Percentiles rank a stretch among this genome's conserved stretches.
These are phyloP conservation scores for Nipponia nippon DNA, from an alignment of 2,113 vertebrate species.

Conservation along the genomic window DNA sequence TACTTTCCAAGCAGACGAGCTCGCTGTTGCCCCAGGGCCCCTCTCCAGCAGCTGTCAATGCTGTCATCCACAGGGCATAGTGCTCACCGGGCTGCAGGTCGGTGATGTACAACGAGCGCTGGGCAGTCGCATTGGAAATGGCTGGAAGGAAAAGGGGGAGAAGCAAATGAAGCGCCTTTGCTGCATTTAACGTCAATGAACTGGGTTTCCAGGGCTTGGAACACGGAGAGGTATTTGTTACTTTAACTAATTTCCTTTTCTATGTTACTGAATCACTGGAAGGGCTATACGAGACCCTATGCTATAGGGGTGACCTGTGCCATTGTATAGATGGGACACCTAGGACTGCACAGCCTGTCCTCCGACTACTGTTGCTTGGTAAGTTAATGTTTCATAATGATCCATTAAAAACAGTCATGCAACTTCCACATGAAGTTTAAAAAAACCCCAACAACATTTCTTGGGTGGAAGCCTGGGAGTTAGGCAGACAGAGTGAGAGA, in stretches of 20 bases:
- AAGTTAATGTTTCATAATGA: too few species aligned
- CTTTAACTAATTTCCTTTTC: neutral
- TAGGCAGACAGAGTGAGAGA: accelerated
- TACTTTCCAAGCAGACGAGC: conserved; percentile 47
- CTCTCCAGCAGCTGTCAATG: conserved; percentile 64
- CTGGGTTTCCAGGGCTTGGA: neutral
- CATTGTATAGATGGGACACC: accelerated
- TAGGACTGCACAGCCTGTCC: accelerated
- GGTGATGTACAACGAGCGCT: neutral
- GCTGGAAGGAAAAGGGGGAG: conserved; percentile 3
- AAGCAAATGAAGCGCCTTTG: neutral
- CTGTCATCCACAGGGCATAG: conserved; percentile 71
- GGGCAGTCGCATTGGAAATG: neutral
- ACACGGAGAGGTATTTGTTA: accelerated
- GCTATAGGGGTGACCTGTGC: neutral
- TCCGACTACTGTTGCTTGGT: neutral
- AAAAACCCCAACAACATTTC: too few species aligned
- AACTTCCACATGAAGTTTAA: neutral
- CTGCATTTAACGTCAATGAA: accelerated
- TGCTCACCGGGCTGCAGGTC: neutral
- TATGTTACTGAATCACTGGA: accelerated
- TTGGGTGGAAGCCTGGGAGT: neutral
- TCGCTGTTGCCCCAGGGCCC: conserved; percentile 56
- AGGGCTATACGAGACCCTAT: neutral
- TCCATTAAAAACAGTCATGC: neutral